Evolutionary conservation across 1,140 invertebrate genomes (phyloP).

Genomic region (Trachelipus rathkii): DNA sequence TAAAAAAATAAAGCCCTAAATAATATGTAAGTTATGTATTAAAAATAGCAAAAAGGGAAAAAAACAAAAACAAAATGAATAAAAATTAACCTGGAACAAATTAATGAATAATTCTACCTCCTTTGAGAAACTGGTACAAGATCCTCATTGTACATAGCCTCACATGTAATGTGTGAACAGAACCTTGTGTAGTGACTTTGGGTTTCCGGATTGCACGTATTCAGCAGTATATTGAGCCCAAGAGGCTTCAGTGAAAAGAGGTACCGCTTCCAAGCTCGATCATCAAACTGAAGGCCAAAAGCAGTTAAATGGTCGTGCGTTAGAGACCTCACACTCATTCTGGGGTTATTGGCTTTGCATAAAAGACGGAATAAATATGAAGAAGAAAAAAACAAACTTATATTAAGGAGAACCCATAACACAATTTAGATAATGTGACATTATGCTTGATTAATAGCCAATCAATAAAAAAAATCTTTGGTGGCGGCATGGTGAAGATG

Average conservation of each 20-base stretch:
- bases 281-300: slow-evolving; percentile 92
- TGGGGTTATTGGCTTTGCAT: slow-evolving; percentile 21
- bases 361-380: too few species aligned
- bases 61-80: neutral
- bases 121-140: slow-evolving; percentile 89
- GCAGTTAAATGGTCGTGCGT: slow-evolving; percentile 83
- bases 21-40: neutral
- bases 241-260: slow-evolving; percentile 85
- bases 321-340: slow-evolving; percentile 50
- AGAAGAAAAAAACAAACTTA: too few species aligned
- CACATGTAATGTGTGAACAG: slow-evolving; percentile 87
- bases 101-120: slow-evolving; percentile 56
- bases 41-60: slow-evolving; percentile 13
- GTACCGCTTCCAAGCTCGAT: slow-evolving; percentile 81
- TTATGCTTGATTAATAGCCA: too few species aligned
- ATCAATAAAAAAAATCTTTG: too few species aligned
- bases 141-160: slow-evolving; percentile 79
- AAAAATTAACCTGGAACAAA: neutral
- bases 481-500: too few species aligned
- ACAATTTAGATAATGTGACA: neutral
- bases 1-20: neutral
- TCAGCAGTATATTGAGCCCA: slow-evolving; percentile 84
- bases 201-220: slow-evolving; percentile 86
- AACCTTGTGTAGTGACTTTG: slow-evolving; percentile 84
- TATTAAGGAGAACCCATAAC: neutral